Conservation (phyloP, 1,140 invertebrate genomes). For the Lethrus apterus region DNA sequence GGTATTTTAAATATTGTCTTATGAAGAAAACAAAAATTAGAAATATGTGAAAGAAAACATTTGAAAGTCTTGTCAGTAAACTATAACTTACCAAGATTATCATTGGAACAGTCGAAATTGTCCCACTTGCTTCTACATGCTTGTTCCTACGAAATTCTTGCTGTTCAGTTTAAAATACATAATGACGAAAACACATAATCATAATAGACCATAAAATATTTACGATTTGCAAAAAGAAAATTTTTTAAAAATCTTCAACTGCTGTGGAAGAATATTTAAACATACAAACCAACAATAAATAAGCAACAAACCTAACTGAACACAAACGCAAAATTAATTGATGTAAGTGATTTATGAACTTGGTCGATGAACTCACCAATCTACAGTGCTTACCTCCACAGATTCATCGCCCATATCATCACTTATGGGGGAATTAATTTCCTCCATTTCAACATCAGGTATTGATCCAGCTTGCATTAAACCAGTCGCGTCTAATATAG, state of each 20-base stretch:
- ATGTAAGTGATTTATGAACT: background rate
- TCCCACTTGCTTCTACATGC: constrained; percentile 57
- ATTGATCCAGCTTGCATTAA: constrained; percentile 66
- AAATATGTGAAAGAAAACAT: too few species aligned
- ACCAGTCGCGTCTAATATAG: constrained; percentile 67
- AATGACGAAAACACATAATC: constrained; percentile 3
- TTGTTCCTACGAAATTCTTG: constrained; percentile 35
- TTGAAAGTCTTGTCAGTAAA: too few species aligned
- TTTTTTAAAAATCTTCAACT: background rate
- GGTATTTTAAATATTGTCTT: constrained; percentile 6
- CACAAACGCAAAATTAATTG: constrained; percentile 1
- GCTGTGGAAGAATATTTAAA: constrained; percentile 13
- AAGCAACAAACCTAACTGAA: background rate
- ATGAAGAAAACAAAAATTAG: too few species aligned
- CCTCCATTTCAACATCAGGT: constrained; percentile 55
- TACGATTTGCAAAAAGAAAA: constrained; percentile 10
- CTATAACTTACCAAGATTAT: constrained; percentile 57
- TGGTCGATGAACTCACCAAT: constrained; percentile 5
- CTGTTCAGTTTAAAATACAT: constrained; percentile 21
- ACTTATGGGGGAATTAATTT: constrained; percentile 40
- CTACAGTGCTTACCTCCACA: constrained; percentile 31
- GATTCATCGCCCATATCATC: constrained; percentile 40
- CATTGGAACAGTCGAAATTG: constrained; percentile 52
- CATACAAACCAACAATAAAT: background rate
- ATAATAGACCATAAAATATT: constrained; percentile 8